Conservation (phyloP, 35 echinoderm and acorn worm species). For the Heliocidaris tuberculata region DNA sequence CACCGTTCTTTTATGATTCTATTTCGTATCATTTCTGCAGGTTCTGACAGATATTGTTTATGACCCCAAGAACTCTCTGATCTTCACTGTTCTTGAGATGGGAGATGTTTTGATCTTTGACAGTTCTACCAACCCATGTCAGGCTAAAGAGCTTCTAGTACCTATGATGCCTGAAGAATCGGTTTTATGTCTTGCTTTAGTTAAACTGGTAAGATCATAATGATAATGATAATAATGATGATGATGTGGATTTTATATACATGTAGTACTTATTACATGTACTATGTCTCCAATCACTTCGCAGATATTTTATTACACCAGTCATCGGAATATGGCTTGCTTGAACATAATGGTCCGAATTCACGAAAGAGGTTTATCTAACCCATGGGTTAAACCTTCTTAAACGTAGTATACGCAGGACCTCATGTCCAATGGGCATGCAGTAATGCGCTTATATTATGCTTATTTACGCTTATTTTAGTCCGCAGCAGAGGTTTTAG, state of each 20-base stretch:
- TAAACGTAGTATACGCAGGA: too few relatives aligned
- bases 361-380: too few relatives aligned
- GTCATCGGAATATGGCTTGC: not conserved
- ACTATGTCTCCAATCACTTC: not conserved
- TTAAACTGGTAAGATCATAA: slow-evolving; percentile 76
- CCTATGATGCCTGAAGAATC: slow-evolving; percentile 78
- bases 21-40: not conserved
- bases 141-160: slow-evolving; percentile 71
- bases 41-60: slow-evolving; percentile 94
- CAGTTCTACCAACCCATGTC: slow-evolving; percentile 84
- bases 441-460: too few relatives aligned
- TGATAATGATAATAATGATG: too few relatives aligned
- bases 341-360: too few relatives aligned
- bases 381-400: too few relatives aligned
- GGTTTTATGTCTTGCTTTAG: slow-evolving; percentile 72
- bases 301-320: not conserved
- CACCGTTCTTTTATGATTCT: not conserved
- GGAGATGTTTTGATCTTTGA: slow-evolving; percentile 93
- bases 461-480: too few relatives aligned
- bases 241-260: not conserved
- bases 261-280: not conserved
- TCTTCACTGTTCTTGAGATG: slow-evolving; percentile 83
- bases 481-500: too few relatives aligned
- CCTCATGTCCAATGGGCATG: too few relatives aligned
- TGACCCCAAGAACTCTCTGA: slow-evolving; percentile 68